Percentiles rank a stretch among this genome's conserved stretches.
Conservation (phyloP, 2,797 vertebrate genomes). For the Lepus townsendii region DNA sequence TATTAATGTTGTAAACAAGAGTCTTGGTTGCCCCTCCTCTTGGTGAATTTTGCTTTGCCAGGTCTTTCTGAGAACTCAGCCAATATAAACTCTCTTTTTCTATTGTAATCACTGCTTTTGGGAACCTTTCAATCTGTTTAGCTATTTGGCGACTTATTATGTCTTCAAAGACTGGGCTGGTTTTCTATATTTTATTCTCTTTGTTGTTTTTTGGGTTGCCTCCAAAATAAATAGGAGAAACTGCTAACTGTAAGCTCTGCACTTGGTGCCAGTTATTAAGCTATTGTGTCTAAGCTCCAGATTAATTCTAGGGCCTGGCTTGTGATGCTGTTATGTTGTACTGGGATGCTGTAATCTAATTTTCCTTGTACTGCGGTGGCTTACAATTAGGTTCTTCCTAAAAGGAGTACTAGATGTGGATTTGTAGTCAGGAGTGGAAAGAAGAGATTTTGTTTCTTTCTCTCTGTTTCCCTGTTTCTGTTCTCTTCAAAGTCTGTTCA, state of each 20-base stretch:
- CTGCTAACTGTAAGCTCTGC: background rate
- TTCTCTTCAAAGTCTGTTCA: no score
- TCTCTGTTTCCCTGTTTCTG: background rate
- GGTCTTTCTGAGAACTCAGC: conserved; percentile 13
- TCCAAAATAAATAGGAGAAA: background rate
- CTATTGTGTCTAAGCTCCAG: background rate
- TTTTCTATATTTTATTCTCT: background rate
- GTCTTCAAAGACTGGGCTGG: background rate
- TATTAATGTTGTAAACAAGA: background rate
- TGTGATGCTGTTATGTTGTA: background rate
- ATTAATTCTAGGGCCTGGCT: background rate
- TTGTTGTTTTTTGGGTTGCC: background rate
- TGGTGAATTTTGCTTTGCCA: background rate
- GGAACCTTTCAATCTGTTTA: background rate
- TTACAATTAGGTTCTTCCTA: background rate
- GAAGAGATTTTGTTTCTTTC: background rate
- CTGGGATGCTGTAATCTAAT: background rate
- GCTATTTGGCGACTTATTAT: background rate
- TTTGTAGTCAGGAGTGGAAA: background rate
- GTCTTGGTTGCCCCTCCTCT: background rate
- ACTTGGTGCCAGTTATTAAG: background rate
- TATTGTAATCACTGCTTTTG: background rate
- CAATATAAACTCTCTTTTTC: background rate
- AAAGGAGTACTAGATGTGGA: background rate
- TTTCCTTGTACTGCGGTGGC: background rate